These are phyloP conservation scores for Lophius americanus DNA, from an alignment of 2,797 vertebrate genomes.

Conservation along the genomic window DNA sequence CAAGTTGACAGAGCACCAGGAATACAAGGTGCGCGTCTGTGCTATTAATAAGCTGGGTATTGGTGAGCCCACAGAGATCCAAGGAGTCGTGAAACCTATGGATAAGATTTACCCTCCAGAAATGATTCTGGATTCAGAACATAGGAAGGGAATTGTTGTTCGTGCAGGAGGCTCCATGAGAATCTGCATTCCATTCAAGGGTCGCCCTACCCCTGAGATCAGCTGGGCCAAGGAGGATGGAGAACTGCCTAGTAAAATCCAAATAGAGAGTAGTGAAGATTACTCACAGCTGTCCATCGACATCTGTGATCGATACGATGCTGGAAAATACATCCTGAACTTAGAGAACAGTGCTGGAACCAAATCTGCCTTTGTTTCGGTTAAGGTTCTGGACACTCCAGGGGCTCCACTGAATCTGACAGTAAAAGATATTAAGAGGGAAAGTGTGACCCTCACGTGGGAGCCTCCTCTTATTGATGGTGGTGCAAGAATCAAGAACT, in stretches of 20 bases:
- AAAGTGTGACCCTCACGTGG: conserved; percentile 91
- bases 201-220: conserved; percentile 92
- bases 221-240: conserved; percentile 95
- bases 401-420: conserved; percentile 90
- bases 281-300: conserved; percentile 94
- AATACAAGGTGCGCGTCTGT: conserved; percentile 94
- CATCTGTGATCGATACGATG: conserved; percentile 94
- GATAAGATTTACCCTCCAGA: conserved; percentile 95
- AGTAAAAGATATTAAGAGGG: conserved; percentile 93
- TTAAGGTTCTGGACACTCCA: conserved; percentile 96
- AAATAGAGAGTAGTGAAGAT: conserved; percentile 88
- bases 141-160: conserved; percentile 94
- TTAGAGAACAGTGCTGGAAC: conserved; percentile 94
- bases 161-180: conserved; percentile 92
- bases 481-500: conserved; percentile 95
- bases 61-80: conserved; percentile 91
- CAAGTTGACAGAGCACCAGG: conserved; percentile 94
- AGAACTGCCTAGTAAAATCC: conserved; percentile 90
- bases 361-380: conserved; percentile 96
- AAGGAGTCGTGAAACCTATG: conserved; percentile 90
- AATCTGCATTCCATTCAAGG: conserved; percentile 95
- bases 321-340: conserved; percentile 94
- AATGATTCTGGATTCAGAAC: conserved; percentile 93
- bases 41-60: conserved; percentile 95
- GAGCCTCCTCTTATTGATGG: conserved; percentile 96